Base-by-base conservation (phyloP, 2,797 vertebrate genomes). In the Uromys caudimaculatus region DNA sequence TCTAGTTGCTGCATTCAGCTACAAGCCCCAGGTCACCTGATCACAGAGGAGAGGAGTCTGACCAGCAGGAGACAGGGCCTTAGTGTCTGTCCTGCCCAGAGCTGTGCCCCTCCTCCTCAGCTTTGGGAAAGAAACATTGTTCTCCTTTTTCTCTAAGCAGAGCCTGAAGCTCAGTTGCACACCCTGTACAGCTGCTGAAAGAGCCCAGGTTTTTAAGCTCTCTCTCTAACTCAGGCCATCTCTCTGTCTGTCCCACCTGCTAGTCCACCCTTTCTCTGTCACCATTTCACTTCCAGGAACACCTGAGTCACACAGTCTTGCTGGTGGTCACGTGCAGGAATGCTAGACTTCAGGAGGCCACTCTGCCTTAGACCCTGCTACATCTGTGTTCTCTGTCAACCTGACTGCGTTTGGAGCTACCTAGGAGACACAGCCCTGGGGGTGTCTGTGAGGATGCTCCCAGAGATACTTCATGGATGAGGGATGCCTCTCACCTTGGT, bases 241-340 rank as follows among this genome's bases (percentile, higher is more conserved):
- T 23, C 24, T 44, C 6, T 6, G 9, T 41, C 52, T 23, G 38
- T 19, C 50, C 32, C 6, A 24, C 60, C 14, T 0, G 1, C 6
- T 41, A 16, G 1, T 29, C 38, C 60, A 58, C 16, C 14, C 41
- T 56, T 76, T 35, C 52, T 89, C 41, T n/a, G 16, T 3, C 21
- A 5, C 3, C 52, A 19, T 82, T 19, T 38, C 0, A 29, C 5
- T 23, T 38, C 27, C n/a, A 38, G n/a, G 69, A 88, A 32, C 52
- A 8, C 19, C n/a, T 21, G 67, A n/a, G 67, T 54, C 21, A 1
- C 56, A 23, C 7, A 54, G 87, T 60, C 38, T 47, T 35, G 69
- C 23, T 1, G 3, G 29, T 76, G 54, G 54, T 44, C 29, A 6
- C 27, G 21, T 32, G n/a, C 38, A 32, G 86, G 54, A 35, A 32